Base-by-base conservation (phyloP, 2,888 invertebrate genomes). In the Rambutsinella grinnellia region DNA sequence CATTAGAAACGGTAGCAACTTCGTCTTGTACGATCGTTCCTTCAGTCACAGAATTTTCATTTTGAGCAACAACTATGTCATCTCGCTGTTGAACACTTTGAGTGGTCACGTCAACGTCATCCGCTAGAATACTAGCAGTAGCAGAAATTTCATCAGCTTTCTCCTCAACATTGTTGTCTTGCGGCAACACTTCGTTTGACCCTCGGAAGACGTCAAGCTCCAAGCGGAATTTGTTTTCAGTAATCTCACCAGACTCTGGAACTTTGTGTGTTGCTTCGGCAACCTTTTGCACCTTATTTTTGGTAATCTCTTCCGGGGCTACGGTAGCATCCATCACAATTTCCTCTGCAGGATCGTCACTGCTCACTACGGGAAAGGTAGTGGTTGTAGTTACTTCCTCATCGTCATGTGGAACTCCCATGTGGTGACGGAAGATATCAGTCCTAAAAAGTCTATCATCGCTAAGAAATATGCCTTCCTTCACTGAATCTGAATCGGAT, bases 271-370 rank as follows among this genome's bases (percentile, higher is more conserved):
- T 28, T 0, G 26, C 47, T 24, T 66, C 54, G 6, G 75, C 62
- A 5, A 79, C 77, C 24, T 75, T 70, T 19, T 75, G 75, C 23
- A 77, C 77, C 36, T 79, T 79, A 53, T 77, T 75, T n/a, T 24
- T 46, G 49, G 63, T 56, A 3, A 23, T 17, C 13, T 47, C 28
- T 21, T 60, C 24, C 3, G 21, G 44, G 5, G 6, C 10, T n/a
- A n/a, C n/a, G n/a, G n/a, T 26, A 17, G 23, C 3, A 2, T 17
- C 61, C 3, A 8, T 23, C 6, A 53, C 67, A 24, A 19, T 17
- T 27, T n/a, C 17, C 26, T 21, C 5, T 24, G 10, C 10, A 46
- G 10, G 47, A 27, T 65, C 24, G 28, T 60, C 36, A 2, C 2
- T 19, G 10, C n/a, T 13, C 2, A 61, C 46, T 10, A 19, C 51